Evolutionary conservation across 2,113 vertebrate species (phyloP).

Genomic region (Oenanthe oenanthe): DNA sequence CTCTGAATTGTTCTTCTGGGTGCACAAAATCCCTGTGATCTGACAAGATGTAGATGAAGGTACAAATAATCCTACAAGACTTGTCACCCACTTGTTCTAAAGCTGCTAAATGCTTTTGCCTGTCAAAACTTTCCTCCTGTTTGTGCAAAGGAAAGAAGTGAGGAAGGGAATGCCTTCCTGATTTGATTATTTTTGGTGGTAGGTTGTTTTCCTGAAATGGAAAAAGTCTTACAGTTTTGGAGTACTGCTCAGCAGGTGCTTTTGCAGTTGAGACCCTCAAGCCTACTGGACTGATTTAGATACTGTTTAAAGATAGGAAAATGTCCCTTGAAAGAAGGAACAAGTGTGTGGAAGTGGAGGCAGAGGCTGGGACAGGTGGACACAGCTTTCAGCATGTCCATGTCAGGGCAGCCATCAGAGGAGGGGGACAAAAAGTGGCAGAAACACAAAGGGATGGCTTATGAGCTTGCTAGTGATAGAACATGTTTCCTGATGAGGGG

Average conservation of each 20-base stretch:
- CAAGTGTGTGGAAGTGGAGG: rapidly evolving
- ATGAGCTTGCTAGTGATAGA: background rate
- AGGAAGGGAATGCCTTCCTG: background rate
- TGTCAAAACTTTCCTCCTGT: background rate
- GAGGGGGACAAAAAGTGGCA: background rate
- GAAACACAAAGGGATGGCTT: background rate
- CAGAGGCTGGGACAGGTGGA: background rate
- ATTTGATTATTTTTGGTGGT: background rate
- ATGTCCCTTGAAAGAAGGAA: background rate
- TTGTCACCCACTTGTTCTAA: background rate
- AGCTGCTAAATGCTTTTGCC: background rate
- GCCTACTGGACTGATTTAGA: background rate
- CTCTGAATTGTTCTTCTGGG: background rate
- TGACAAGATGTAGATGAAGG: background rate
- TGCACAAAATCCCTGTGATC: background rate
- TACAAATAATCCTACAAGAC: background rate
- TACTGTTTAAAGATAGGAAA: background rate
- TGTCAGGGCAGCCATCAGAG: background rate
- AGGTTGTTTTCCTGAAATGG: background rate
- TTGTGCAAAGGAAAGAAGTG: background rate
- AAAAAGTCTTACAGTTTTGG: background rate
- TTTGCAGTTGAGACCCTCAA: background rate
- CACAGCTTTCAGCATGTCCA: background rate
- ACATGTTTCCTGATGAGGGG: background rate
- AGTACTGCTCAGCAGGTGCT: background rate